Evolutionary conservation across 1,140 invertebrate genomes (phyloP), one percentile per base, ranked within the genome.

Genomic region (Drosophila subobscura): DNA sequence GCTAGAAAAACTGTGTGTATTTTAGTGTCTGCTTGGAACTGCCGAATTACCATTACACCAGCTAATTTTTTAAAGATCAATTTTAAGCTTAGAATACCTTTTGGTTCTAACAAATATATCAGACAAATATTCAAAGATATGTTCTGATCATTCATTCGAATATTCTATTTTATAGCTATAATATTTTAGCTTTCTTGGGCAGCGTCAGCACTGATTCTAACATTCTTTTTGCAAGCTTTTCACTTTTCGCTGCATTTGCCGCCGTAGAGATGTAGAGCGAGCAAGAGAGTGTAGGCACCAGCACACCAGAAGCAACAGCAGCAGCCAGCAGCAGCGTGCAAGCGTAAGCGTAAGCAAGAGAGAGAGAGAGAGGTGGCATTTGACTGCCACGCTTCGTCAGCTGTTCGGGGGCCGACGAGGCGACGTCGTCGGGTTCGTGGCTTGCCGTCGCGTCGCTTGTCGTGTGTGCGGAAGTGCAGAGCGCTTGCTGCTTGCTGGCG

Each of bases 391-490:
- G 71, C 70, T 73, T 73, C 71, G 71, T 73, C 71, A 73, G 71
- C 71, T 73, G 71, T 73, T 73, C 71, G 33, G 33, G 53, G 53
- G 45, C 41, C 20, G 16, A 22, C 16, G 45, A 37, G 33, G 33
- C 33, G 10, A 12, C 20, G 45, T 45, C 16, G 40, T 54, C 33
- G 52, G 29, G 63, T 49, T 68, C 37, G 45, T 73, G 51, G 68
- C 16, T 45, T 64, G 27, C 22, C 50, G 44, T 29, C 27, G 53
- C 53, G n/a, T 55, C 53, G 52, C 44, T 57, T 52, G 68, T 76
- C 65, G 58, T 66, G 78, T 67, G 79, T 81, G 77, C 80, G 80
- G 81, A 84, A 86, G 81, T 84, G 80, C 80, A 81, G 68, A 72
- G 77, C 77, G 37, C 10, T 37, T 37, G 33, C 33, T 37, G 33